These are phyloP conservation scores for Plecotus auritus DNA, from an alignment of 2,113 vertebrate genomes.

Conservation along the genomic window DNA sequence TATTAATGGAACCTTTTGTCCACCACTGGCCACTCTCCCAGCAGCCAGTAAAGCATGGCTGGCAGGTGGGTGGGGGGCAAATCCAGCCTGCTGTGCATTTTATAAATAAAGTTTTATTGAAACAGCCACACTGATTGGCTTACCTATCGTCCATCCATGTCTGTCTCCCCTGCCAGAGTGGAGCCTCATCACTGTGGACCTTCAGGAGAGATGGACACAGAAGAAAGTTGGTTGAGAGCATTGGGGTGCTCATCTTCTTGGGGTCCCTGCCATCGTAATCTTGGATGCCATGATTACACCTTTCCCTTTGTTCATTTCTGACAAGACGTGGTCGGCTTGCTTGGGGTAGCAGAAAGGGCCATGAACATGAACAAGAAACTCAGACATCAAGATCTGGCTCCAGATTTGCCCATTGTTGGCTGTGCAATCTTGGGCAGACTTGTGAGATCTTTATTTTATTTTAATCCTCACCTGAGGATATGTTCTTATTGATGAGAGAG, in stretches of 20 bases:
- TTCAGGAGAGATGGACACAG: rapidly evolving
- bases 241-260: rapidly evolving
- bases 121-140: background rate
- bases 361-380: background rate
- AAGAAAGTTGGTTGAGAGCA: background rate
- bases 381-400: background rate
- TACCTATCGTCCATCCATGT: rapidly evolving
- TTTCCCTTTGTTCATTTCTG: background rate
- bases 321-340: background rate
- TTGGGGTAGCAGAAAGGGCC: background rate
- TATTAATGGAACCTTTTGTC: background rate
- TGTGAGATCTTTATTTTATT: background rate
- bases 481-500: too few species aligned
- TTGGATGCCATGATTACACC: rapidly evolving
- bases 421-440: background rate
- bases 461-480: too few species aligned
- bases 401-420: background rate
- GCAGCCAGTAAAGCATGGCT: background rate
- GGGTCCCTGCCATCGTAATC: background rate
- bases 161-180: background rate
- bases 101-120: background rate
- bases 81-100: background rate
- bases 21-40: background rate
- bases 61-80: background rate
- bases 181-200: background rate